These are phyloP conservation scores for Geotrypetes seraphini DNA, from an alignment of 2,797 vertebrate genomes.

Conservation along the genomic window DNA sequence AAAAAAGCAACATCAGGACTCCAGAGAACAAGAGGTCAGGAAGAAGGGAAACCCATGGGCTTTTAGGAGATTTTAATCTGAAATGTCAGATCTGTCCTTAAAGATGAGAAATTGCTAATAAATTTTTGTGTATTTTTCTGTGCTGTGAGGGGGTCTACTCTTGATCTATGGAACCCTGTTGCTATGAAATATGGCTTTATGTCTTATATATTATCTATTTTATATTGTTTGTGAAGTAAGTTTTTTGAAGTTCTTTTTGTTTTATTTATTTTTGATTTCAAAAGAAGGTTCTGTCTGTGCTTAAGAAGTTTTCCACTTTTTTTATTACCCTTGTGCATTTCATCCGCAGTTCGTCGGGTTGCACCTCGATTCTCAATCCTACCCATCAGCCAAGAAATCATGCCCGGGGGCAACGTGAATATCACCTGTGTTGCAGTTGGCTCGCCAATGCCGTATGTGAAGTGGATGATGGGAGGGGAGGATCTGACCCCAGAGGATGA, in stretches of 20 bases:
- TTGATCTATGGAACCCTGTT: constrained; percentile 95
- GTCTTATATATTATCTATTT: constrained; percentile 69
- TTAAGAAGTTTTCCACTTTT: constrained; percentile 54
- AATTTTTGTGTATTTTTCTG: constrained; percentile 98
- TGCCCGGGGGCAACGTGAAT: constrained; percentile 96
- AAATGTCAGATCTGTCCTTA: constrained; percentile 40
- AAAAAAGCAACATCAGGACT: too few relatives aligned
- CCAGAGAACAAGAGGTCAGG: too few relatives aligned
- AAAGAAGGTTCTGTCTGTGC: constrained; percentile 55
- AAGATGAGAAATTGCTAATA: constrained; percentile 99
- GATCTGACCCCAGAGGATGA: constrained; percentile 96
- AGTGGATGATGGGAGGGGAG: constrained; percentile 96
- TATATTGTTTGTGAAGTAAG: constrained; percentile 92
- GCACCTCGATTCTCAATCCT: constrained; percentile 96
- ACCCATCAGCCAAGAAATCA: constrained; percentile 93
- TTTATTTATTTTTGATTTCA: constrained; percentile 57
- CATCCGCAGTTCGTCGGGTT: constrained; percentile 89
- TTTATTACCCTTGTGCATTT: constrained; percentile 75
- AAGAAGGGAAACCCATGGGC: too few relatives aligned
- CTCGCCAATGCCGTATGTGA: constrained; percentile 96
- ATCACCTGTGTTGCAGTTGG: constrained; percentile 97
- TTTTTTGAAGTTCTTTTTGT: constrained; percentile 70
- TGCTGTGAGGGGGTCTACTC: constrained; percentile 95
- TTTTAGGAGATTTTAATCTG: too few relatives aligned
- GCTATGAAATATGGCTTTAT: constrained; percentile 93